Percentiles rank a stretch among this genome's conserved stretches.
phyloP scores from a whole-genome alignment of 1,140 invertebrate genomes.

The Triops cancriformis region DNA sequence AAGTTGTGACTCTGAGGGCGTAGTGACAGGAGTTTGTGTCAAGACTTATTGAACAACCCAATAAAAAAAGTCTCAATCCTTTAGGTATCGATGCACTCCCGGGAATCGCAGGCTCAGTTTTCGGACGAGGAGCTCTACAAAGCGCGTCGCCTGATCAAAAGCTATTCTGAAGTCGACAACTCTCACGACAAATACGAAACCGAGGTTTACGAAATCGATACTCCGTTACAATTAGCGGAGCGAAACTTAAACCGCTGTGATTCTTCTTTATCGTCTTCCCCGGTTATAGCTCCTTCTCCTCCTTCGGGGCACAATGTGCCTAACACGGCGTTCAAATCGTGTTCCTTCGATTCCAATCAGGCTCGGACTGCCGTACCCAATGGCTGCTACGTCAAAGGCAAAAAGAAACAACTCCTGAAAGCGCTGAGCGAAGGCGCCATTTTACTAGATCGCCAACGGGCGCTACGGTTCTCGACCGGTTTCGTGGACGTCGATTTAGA shows the following conservation, averaged over 20 bases:
- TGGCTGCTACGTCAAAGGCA: slow-evolving; percentile 29
- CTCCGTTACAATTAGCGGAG: not conserved
- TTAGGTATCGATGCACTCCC: not conserved
- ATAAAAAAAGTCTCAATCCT: not conserved
- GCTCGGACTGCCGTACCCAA: slow-evolving; percentile 25
- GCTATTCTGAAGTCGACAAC: slow-evolving; percentile 64
- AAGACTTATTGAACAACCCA: too few relatives aligned
- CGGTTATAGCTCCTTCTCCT: slow-evolving; percentile 25
- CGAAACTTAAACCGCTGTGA: not conserved
- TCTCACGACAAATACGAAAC: slow-evolving; percentile 21
- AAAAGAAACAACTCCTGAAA: slow-evolving; percentile 58
- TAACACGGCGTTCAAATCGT: slow-evolving; percentile 26
- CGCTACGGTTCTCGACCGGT: slow-evolving; percentile 34
- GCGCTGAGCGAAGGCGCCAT: slow-evolving; percentile 73
- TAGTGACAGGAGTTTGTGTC: too few relatives aligned
- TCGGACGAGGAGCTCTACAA: slow-evolving; percentile 43
- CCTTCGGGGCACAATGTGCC: slow-evolving; percentile 28
- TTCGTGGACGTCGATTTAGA: slow-evolving; percentile 33
- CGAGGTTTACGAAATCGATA: not conserved
- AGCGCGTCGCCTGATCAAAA: slow-evolving; percentile 62
- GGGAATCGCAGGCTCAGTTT: not conserved
- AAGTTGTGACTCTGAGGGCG: too few relatives aligned
- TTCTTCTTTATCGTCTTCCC: not conserved
- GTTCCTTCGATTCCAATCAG: slow-evolving; percentile 27
- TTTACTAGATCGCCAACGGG: slow-evolving; percentile 48